Conservation (phyloP, 2,113 vertebrate species). For the Oreocharis arfaki region DNA sequence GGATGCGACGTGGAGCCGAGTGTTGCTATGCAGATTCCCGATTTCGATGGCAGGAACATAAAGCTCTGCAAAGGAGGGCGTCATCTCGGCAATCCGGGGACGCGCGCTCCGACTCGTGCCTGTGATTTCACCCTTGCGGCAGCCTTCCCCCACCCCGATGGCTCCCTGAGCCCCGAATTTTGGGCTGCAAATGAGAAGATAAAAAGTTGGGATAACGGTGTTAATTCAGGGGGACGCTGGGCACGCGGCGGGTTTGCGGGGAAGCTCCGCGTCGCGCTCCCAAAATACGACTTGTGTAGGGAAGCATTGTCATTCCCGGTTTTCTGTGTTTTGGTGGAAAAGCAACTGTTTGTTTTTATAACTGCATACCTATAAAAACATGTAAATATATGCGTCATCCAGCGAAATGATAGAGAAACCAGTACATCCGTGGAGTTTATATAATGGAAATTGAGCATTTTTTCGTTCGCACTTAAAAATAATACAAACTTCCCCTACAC, state of each 20-base stretch:
- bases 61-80: not conserved
- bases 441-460: not conserved
- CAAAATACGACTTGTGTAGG: not conserved
- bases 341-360: not conserved
- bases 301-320: rapidly evolving
- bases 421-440: not conserved
- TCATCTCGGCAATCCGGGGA: not conserved
- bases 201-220: not conserved
- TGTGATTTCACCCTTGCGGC: not conserved
- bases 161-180: not conserved
- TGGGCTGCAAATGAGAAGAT: not conserved
- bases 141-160: rapidly evolving
- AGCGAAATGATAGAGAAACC: not conserved
- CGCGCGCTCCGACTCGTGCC: not conserved
- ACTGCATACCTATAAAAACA: rapidly evolving
- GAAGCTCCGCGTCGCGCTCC: not conserved
- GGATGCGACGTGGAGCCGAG: not conserved
- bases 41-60: not conserved
- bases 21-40: conserved; percentile 29
- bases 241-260: rapidly evolving
- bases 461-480: not conserved
- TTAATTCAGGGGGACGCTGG: not conserved
- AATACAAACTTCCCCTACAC: not conserved
- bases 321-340: not conserved
- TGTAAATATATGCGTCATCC: not conserved